These are phyloP conservation scores for Amyelois transitella DNA, from an alignment of 1,140 invertebrate genomes.

Conservation along the genomic window DNA sequence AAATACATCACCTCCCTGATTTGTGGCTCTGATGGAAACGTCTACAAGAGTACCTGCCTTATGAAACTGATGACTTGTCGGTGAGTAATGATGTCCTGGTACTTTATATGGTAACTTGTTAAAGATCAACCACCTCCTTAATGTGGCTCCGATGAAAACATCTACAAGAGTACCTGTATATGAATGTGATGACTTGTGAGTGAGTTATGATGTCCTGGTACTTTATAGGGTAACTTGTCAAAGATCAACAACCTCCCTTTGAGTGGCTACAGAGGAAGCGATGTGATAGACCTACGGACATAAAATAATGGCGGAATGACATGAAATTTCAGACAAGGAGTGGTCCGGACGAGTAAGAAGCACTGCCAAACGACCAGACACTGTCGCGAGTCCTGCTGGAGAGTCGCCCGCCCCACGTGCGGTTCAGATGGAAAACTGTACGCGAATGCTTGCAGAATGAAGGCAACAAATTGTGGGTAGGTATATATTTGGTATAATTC, in stretches of 20 bases:
- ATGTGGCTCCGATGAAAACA: slow-evolving; percentile 93
- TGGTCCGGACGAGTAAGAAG: slow-evolving; percentile 89
- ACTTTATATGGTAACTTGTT: too few relatives aligned
- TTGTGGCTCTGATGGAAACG: slow-evolving; percentile 93
- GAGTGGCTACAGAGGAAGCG: slow-evolving; percentile 93
- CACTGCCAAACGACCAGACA: slow-evolving; percentile 94
- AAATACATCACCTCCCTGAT: too few relatives aligned
- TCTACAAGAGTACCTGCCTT: slow-evolving; percentile 94
- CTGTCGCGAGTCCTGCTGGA: slow-evolving; percentile 92
- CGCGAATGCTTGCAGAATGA: slow-evolving; percentile 94
- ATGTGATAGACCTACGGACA: not conserved
- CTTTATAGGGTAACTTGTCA: too few relatives aligned
- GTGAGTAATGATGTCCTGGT: slow-evolving; percentile 69
- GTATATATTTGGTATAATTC: slow-evolving; percentile 18
- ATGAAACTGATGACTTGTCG: slow-evolving; percentile 93
- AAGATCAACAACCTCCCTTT: too few relatives aligned
- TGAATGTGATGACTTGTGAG: slow-evolving; percentile 93
- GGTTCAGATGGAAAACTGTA: slow-evolving; percentile 94
- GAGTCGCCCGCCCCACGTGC: slow-evolving; percentile 91
- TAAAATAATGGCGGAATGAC: too few relatives aligned
- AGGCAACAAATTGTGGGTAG: slow-evolving; percentile 92
- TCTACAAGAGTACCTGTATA: slow-evolving; percentile 95
- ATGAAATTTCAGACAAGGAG: slow-evolving; percentile 78
- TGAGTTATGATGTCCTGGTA: slow-evolving; percentile 60
- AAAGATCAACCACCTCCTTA: too few relatives aligned